Conservation (phyloP, 2,797 vertebrate species). For the Alectoris magna region DNA sequence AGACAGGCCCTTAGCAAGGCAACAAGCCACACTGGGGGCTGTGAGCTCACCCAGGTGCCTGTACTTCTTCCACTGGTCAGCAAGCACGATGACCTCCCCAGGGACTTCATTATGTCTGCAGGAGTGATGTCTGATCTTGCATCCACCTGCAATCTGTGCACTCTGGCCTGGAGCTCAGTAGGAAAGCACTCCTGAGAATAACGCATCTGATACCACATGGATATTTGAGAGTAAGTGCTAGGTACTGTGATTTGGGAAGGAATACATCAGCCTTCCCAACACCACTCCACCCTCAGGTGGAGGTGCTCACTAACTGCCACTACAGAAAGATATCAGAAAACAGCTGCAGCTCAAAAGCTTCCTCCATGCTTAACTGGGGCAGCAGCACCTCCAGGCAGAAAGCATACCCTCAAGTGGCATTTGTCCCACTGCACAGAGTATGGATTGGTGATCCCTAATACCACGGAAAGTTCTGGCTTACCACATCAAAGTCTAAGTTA, state of each 20-base stretch:
- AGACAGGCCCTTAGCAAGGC: constrained; percentile 23
- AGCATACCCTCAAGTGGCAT: not conserved
- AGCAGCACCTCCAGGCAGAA: constrained; percentile 11
- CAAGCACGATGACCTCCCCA: not conserved
- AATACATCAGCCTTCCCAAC: not conserved
- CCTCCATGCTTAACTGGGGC: not conserved
- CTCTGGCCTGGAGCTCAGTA: not conserved
- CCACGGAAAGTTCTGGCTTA: not conserved
- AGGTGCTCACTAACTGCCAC: rapidly evolving
- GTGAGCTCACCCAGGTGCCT: not conserved
- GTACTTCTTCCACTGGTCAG: not conserved
- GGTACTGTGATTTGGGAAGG: not conserved
- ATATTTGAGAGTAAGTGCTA: not conserved
- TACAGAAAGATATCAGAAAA: not conserved
- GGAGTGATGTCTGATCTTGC: not conserved
- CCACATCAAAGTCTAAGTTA: not conserved
- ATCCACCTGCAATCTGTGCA: not conserved
- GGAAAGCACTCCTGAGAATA: not conserved
- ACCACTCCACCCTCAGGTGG: not conserved
- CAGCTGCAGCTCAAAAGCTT: not conserved
- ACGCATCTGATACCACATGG: not conserved
- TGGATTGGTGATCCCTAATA: not conserved
- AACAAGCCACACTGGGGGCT: not conserved
- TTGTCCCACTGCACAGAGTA: not conserved
- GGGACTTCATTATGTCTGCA: not conserved